These are phyloP conservation scores for Aphodius granarius DNA, from an alignment of 2,888 invertebrate species.

Conservation along the genomic window DNA sequence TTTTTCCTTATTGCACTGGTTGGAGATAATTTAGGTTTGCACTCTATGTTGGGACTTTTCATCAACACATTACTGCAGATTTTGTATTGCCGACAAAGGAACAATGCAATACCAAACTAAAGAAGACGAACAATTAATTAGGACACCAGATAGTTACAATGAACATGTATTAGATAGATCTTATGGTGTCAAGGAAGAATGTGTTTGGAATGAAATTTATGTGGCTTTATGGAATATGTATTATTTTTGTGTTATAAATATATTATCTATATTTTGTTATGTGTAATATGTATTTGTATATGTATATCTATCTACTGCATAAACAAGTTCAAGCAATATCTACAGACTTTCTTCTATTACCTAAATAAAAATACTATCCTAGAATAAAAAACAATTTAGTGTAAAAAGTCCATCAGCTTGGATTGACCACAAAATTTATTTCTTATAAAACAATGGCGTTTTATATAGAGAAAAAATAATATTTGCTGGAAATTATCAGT, in stretches of 20 bases:
- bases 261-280: background rate
- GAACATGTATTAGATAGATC: conserved; percentile 21
- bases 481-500: no score
- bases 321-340: no score
- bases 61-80: conserved; percentile 27
- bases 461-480: no score
- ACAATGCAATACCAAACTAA: conserved; percentile 9
- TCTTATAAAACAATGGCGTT: no score
- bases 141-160: conserved; percentile 18
- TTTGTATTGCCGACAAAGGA: conserved; percentile 30
- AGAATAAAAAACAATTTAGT: no score
- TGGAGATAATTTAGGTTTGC: conserved; percentile 29
- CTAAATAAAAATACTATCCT: no score
- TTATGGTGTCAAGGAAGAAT: conserved; percentile 25
- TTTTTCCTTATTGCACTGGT: conserved; percentile 21
- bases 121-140: conserved; percentile 26
- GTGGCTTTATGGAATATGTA: background rate
- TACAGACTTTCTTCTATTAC: no score
- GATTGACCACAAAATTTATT: no score
- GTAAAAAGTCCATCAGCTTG: no score
- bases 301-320: no score
- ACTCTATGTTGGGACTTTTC: conserved; percentile 27
- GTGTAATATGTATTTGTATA: no score
- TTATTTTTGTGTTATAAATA: background rate
- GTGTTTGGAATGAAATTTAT: background rate